Evolutionary conservation across 2,888 invertebrate species (phyloP), one percentile per base, ranked within the genome.

Genomic region (Galeruca laticollis): DNA sequence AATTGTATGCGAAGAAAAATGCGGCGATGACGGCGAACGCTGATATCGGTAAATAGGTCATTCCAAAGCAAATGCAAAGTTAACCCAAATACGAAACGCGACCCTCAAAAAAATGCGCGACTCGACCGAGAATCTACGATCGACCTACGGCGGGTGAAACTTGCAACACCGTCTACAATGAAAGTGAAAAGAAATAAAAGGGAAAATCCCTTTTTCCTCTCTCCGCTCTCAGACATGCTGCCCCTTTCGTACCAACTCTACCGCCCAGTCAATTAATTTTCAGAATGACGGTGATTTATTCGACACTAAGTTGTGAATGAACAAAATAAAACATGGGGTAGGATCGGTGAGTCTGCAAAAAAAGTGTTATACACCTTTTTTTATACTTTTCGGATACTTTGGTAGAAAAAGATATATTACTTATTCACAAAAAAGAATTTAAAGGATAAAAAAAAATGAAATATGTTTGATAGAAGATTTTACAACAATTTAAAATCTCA

Each of bases 51-150:
- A 70, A 66, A 62, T 70, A 51, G 66, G 70, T 66, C 70, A 60
- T 54, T 71, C 64, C n/a, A 26, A 63, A 64, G 47, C 57, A 40
- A 69, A 72, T 69, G 68, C 67, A 71, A 71, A 63, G 47, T 59
- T 60, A 63, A 68, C 68, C 62, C 60, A 18, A 70, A 76, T 75
- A 74, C 52, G 60, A 13, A 40, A 35, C 51, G 21, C 74, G 71
- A 70, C 71, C 70, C 76, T 68, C 65, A 63, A 61, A 74, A 73
- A 75, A 75, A 74, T 61, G 72, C 68, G 62, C 61, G 73, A 54
- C 59, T 56, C 56, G 60, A 64, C 69, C 68, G 72, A 57, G 33
- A 52, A 68, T 65, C 71, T 71, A 72, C 73, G 56, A 40, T 56
- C 56, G 64, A 54, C 26, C 65, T 43, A 20, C 57, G 49, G 54